Percentiles rank a stretch among this genome's conserved stretches.
phyloP scores from a whole-genome alignment of 2,888 invertebrate species.

The Apomyelois bistriatella region DNA sequence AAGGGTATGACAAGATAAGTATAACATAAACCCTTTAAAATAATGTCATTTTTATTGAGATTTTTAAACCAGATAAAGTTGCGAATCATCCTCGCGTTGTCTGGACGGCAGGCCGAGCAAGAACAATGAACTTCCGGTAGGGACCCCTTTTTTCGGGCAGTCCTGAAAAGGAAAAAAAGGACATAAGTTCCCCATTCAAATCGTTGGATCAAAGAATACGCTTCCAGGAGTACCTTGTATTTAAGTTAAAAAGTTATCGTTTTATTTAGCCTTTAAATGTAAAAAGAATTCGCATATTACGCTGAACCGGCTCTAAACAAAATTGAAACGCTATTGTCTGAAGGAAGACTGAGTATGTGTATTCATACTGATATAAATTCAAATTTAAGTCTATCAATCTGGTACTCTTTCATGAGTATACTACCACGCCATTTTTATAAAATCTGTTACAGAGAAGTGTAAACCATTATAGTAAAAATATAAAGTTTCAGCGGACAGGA shows the following conservation, averaged over 20 bases:
- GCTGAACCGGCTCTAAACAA: background rate
- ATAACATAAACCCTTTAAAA: background rate
- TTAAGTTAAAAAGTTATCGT: background rate
- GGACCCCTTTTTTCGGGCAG: constrained; percentile 4
- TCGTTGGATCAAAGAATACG: background rate
- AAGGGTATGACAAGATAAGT: background rate
- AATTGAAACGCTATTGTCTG: background rate
- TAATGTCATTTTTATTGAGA: background rate
- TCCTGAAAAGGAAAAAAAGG: constrained; percentile 8
- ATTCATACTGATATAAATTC: too few species aligned
- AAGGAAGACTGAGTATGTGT: too few species aligned
- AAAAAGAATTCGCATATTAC: background rate
- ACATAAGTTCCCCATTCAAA: constrained; percentile 2
- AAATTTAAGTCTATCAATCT: too few species aligned
- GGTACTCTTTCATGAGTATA: too few species aligned
- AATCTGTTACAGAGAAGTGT: too few species aligned
- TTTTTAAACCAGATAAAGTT: background rate
- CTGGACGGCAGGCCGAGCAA: constrained; percentile 3
- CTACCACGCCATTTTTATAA: too few species aligned
- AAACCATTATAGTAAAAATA: too few species aligned
- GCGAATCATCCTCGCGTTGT: background rate
- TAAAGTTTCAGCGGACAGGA: too few species aligned
- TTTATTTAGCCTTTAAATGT: background rate
- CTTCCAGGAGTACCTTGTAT: background rate
- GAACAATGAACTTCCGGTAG: constrained; percentile 6